Conservation (phyloP, 2,797 vertebrate genomes). For the Falco naumanni region DNA sequence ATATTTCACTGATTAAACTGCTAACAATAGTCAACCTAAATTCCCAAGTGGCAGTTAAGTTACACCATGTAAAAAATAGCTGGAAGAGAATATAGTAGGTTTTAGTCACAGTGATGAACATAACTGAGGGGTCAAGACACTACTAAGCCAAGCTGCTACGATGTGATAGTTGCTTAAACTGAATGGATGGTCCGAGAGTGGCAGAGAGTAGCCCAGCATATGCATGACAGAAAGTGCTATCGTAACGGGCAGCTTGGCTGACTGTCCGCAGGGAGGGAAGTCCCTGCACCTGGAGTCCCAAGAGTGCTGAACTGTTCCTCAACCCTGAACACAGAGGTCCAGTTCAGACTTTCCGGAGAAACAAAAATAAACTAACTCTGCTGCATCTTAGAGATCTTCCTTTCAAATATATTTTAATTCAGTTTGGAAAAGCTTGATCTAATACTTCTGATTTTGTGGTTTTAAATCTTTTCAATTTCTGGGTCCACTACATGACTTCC, state of each 20-base stretch:
- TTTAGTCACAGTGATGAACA: background rate
- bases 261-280: background rate
- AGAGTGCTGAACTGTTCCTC: background rate
- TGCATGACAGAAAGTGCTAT: background rate
- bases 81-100: background rate
- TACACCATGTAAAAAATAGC: background rate
- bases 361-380: background rate
- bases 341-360: background rate
- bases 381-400: background rate
- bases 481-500: background rate
- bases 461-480: background rate
- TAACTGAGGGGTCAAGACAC: background rate
- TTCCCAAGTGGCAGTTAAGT: background rate
- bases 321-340: background rate
- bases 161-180: background rate
- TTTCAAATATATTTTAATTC: background rate
- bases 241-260: background rate
- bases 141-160: background rate
- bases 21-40: background rate
- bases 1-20: background rate
- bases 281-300: background rate
- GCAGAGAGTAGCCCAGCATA: background rate
- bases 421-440: background rate
- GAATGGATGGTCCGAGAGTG: accelerated
- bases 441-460: background rate